These are phyloP conservation scores for Pammene fasciana DNA, from an alignment of 2,888 invertebrate species.

Conservation along the genomic window DNA sequence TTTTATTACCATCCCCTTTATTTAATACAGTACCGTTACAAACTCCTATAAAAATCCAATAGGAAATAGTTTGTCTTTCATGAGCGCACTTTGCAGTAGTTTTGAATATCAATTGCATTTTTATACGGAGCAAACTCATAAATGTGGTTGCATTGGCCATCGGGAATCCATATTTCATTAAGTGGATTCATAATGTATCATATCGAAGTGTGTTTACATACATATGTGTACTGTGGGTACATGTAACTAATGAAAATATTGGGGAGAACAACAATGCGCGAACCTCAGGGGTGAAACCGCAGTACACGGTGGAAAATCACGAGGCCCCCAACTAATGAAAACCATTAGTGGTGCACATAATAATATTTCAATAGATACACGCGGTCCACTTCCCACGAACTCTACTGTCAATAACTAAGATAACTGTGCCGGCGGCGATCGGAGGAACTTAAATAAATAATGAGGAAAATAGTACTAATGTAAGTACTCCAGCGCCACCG, in stretches of 20 bases:
- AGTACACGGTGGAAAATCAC: slow-evolving; percentile 53
- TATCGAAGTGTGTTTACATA: slow-evolving; percentile 23
- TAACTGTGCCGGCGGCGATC: slow-evolving; percentile 49
- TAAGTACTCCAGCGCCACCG: slow-evolving; percentile 41
- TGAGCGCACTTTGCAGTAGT: slow-evolving; percentile 43
- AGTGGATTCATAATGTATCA: slow-evolving; percentile 26
- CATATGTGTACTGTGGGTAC: slow-evolving; percentile 2
- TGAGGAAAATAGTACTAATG: slow-evolving; percentile 28
- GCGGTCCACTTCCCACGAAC: slow-evolving; percentile 68
- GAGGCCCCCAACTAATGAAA: slow-evolving; percentile 64
- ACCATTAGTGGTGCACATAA: slow-evolving; percentile 64
- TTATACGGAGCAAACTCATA: slow-evolving; percentile 32
- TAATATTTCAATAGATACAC: slow-evolving; percentile 65
- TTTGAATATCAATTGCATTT: slow-evolving; percentile 42
- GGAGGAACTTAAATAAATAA: slow-evolving; percentile 44
- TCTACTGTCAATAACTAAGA: slow-evolving; percentile 60
- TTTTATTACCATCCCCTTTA: slow-evolving; percentile 62
- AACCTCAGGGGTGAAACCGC: slow-evolving; percentile 35
- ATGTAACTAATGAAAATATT: slow-evolving; percentile 30
- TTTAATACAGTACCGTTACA: slow-evolving; percentile 50
- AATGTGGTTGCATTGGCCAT: slow-evolving; percentile 36
- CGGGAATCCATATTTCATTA: slow-evolving; percentile 34
- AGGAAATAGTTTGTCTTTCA: slow-evolving; percentile 43
- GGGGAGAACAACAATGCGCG: slow-evolving; percentile 31
- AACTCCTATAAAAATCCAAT: slow-evolving; percentile 47